Evolutionary conservation across 2,888 invertebrate species (phyloP).

Genomic region (Caprella mutica): DNA sequence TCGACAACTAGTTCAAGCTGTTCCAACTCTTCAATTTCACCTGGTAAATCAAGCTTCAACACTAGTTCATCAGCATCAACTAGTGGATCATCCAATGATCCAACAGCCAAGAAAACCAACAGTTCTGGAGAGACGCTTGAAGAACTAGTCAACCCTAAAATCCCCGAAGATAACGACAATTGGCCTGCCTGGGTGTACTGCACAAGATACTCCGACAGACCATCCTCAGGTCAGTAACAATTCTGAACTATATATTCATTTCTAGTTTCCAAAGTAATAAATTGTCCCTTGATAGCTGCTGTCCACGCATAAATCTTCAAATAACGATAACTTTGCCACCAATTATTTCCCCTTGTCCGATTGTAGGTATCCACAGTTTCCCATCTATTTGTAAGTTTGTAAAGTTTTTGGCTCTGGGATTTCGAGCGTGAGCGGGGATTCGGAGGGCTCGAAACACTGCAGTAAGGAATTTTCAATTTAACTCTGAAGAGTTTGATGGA

Average conservation of each 20-base stretch:
- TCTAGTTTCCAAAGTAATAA: no score
- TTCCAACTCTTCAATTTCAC: not conserved
- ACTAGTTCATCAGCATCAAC: not conserved
- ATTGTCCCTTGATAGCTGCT: no score
- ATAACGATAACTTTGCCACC: no score
- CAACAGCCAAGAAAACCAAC: not conserved
- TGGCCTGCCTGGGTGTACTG: slow-evolving; percentile 98
- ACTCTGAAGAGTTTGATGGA: slow-evolving; percentile 9
- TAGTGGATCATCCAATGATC: slow-evolving; percentile 8
- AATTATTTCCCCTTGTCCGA: no score
- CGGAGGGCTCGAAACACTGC: no score
- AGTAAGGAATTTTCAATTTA: slow-evolving; percentile 13
- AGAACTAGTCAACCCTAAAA: slow-evolving; percentile 28
- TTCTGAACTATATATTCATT: no score
- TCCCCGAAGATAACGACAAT: slow-evolving; percentile 25
- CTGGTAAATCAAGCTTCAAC: not conserved
- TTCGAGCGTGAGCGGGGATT: no score
- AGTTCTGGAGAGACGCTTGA: slow-evolving; percentile 16
- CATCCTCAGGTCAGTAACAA: slow-evolving; percentile 46
- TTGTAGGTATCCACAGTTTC: no score
- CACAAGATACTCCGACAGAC: slow-evolving; percentile 65
- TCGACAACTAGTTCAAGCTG: not conserved
- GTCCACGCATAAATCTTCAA: no score
- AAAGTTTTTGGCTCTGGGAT: no score
- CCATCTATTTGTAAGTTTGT: no score